Evolutionary conservation across 2,888 invertebrate species (phyloP), one percentile per base, ranked within the genome.

Genomic region (Bellardia pandia): DNA sequence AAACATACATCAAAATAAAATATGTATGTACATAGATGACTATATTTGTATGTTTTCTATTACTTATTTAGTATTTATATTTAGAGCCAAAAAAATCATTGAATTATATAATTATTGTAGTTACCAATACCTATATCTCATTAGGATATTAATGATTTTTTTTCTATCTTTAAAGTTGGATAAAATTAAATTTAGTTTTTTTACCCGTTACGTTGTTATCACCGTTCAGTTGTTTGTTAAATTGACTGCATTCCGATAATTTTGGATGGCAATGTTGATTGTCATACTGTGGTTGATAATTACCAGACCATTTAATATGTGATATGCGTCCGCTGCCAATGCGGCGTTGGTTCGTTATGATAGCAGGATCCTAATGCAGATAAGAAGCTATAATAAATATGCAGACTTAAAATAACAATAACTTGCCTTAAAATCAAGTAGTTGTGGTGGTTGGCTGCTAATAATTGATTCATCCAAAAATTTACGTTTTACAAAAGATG

Each of bases 321-420:
- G 90, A 90, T 9, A 93, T 82, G n/a, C 93, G 93, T 45, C 93
- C 93, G 74, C 93, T 93, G 8, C 93, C 93, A 69, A 93, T 93
- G 9, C 93, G 93, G 45, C 93, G 90, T 66, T 91, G 92, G 88
- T 91, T 92, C 60, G 86, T 88, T 69, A 92, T 91, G 71, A 91
- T 90, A 6, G 91, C 90, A 3, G 92, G 89, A 89, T 92, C 92
- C 92, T 92, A 69, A 62, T 23, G 1, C 33, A 40, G 11, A 51
- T 30, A 40, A 62, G 2, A 42, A 11, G 9, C 7, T 62, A 14
- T 71, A 60, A 13, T 40, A 23, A 48, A 62, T 6, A 33, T 23
- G 6, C 5, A 68, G 37, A 23, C 16, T 40, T 60, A 14, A 40
- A 68, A 66, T 14, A 68, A 68, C 14, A 30, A 30, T 8, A 33